phyloP scores from a whole-genome alignment of 1,140 invertebrate genomes.

The Vanessa tameamea region DNA sequence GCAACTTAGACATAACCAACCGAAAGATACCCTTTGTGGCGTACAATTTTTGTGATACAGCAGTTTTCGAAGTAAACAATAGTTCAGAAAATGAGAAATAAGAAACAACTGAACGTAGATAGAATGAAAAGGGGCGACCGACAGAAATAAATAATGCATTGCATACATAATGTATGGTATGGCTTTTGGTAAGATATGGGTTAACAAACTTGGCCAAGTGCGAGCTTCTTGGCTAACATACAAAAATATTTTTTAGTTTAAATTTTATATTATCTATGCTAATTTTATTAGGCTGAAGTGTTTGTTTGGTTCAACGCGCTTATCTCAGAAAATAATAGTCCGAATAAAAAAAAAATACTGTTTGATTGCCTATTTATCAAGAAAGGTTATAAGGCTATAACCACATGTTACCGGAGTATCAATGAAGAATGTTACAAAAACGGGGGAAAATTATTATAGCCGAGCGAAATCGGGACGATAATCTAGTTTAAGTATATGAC shows the following conservation, averaged over 20 bases:
- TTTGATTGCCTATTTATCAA: too few relatives aligned
- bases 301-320: too few relatives aligned
- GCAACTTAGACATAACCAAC: not conserved
- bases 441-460: too few relatives aligned
- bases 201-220: constrained; percentile 34
- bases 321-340: too few relatives aligned
- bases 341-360: too few relatives aligned
- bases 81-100: constrained; percentile 36
- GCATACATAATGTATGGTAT: constrained; percentile 46
- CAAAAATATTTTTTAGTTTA: not conserved
- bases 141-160: constrained; percentile 46
- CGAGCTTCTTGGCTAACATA: constrained; percentile 4
- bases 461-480: too few relatives aligned
- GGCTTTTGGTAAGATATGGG: constrained; percentile 37
- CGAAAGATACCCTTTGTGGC: constrained; percentile 16
- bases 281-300: too few relatives aligned
- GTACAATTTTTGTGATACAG: constrained; percentile 23
- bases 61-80: constrained; percentile 29
- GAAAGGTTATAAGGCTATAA: too few relatives aligned
- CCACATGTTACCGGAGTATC: too few relatives aligned
- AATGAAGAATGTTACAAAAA: too few relatives aligned
- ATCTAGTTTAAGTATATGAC: too few relatives aligned
- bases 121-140: constrained; percentile 39
- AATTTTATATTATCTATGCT: too few relatives aligned
- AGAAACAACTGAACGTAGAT: constrained; percentile 34